Base-by-base conservation (phyloP, 2,888 invertebrate genomes). In the Tetranychus truncatus region DNA sequence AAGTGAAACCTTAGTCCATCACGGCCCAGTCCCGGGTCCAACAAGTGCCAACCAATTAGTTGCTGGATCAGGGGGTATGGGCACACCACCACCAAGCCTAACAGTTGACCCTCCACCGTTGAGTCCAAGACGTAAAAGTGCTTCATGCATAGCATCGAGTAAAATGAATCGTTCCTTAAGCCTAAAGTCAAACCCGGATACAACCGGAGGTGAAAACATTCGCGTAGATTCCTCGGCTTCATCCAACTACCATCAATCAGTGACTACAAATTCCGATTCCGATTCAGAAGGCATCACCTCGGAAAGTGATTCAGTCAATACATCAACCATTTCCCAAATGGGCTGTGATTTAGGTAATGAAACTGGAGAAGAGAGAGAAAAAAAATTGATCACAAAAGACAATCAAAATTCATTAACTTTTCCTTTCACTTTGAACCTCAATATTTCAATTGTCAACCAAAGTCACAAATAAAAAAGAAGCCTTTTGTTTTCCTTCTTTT, bases 101-200 rank as follows among this genome's bases (percentile, higher is more conserved):
- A 8, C 69, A 71, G 21, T 66, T 66, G n/a, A 65, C 45, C 11
- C 34, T 20, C 69, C 69, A 9, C 69, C 69, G 1, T 24, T 72
- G 18, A 34, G 69, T 21, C 69, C 67, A n/a, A 44, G 76, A 46
- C 34, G 76, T 6, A 76, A 76, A 67, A 72, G 72, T 45, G 75
- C 76, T n/a, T 75, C 76, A 45, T 73, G 75, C 3, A 66, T 76
- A 65, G 73, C 65, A 15, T 71, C 18, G 20, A 15, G 24, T 15
- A 66, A 75, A 21, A 18, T 75, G 21, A 72, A 73, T 18, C 24
- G 75, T 45, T 69, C 66, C 18, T 69, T 20, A 55, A 72, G 69
- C 20, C 15, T 73, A 6, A 75, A 75, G 45, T 75, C 73, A 11
- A 55, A 55, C 6, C 55, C 55, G 0, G 55, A 71, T 55, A 46